Percentiles rank a stretch among this genome's conserved stretches.
phyloP scores from a whole-genome alignment of 2,888 invertebrate genomes.

The Pelosia muscerda region DNA sequence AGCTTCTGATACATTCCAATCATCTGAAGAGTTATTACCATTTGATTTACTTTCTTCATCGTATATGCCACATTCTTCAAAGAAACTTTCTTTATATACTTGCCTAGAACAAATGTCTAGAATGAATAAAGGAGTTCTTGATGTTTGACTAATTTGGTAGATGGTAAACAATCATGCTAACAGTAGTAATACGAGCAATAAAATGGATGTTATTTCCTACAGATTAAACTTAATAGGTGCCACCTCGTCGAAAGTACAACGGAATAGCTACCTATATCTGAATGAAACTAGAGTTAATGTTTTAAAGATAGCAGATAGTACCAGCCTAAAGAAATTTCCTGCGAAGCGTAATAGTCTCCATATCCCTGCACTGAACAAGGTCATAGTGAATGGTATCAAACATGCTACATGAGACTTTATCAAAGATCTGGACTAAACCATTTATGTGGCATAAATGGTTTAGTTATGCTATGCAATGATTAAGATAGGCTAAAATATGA shows the following conservation, averaged over 20 bases:
- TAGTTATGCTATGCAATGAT: too few relatives aligned
- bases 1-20: slow-evolving; percentile 43
- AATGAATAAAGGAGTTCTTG: neutral
- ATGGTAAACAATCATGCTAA: neutral
- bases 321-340: too few relatives aligned
- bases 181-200: neutral
- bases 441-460: too few relatives aligned
- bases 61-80: slow-evolving; percentile 26
- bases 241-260: neutral
- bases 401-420: too few relatives aligned
- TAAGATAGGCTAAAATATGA: too few relatives aligned
- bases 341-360: too few relatives aligned
- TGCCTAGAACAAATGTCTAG: slow-evolving; percentile 13
- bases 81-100: slow-evolving; percentile 14
- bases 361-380: too few relatives aligned
- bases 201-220: neutral
- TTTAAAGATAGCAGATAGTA: too few relatives aligned
- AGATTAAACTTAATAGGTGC: neutral
- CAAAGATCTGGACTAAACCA: too few relatives aligned
- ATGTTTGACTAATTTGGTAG: neutral
- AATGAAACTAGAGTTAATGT: neutral
- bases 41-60: slow-evolving; percentile 37
- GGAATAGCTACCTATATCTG: neutral
- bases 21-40: slow-evolving; percentile 42
- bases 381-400: too few relatives aligned